These are phyloP conservation scores for Lates calcarifer DNA, from an alignment of 2,113 vertebrate genomes.

Conservation along the genomic window DNA sequence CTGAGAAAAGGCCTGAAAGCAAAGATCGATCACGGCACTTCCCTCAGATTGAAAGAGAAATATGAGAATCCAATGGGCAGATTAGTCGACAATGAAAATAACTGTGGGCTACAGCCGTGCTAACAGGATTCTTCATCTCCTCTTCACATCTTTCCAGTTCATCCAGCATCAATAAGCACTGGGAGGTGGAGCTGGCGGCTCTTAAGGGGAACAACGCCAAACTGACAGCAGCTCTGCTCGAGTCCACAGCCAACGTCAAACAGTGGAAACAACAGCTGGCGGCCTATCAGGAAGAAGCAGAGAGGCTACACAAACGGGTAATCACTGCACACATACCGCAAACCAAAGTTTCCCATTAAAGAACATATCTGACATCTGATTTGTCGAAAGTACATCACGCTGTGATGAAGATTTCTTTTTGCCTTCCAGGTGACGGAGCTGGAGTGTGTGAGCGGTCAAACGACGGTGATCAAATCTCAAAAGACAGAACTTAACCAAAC, in stretches of 20 bases:
- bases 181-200: constrained; percentile 96
- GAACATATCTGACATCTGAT: not conserved
- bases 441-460: constrained; percentile 96
- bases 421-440: constrained; percentile 93
- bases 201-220: constrained; percentile 99
- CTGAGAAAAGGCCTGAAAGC: too few species aligned
- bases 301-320: constrained; percentile 95
- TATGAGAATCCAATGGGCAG: too few species aligned
- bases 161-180: constrained; percentile 91
- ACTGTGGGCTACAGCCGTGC: too few species aligned
- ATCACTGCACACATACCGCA: not conserved
- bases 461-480: constrained; percentile 92
- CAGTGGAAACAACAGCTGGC: constrained; percentile 99
- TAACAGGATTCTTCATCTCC: not conserved
- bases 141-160: constrained; percentile 62
- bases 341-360: not conserved
- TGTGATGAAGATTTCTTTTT: not conserved
- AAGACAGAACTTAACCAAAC: constrained; percentile 97
- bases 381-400: not conserved
- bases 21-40: too few species aligned
- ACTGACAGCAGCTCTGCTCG: constrained; percentile 96
- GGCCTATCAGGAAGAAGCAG: constrained; percentile 97
- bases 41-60: too few species aligned
- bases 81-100: not conserved
- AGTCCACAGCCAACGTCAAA: constrained; percentile 98